Base-by-base conservation (phyloP, 23 tunicate genomes). In the Aplidium turbinatum region DNA sequence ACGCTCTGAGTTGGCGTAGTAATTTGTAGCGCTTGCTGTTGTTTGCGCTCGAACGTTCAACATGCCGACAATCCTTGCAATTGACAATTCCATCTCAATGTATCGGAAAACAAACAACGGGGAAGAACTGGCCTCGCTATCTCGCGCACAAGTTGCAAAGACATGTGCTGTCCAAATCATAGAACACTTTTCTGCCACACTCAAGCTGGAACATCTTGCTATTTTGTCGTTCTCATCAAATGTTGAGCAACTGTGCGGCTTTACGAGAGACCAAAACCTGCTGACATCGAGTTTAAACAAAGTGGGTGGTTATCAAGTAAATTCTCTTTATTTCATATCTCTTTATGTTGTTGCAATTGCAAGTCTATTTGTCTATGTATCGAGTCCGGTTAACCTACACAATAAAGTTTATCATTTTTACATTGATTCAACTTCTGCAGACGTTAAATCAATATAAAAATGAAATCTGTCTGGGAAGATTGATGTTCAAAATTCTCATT, bases 41-140 rank as follows among this genome's bases (percentile, higher is more conserved):
- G n/a, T n/a, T n/a, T n/a, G n/a, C n/a, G n/a, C n/a, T n/a, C n/a
- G n/a, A n/a, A n/a, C n/a, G 50, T 16, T 11, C 9, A 71, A 71
- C 26, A 89, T 89, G 96, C 89, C 89, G 4, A 70, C 87, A 0
- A 35, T 89, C 25, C 70, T 89, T 51, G 96, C 85, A 30, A 38
- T 89, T 39, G 96, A 89, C 52, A 35, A 70, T 54, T 89, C 96
- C 0, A 46, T 82, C 4, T 89, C 96, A 1, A 82, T 89, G 96
- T 50, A 77, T 31, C 72, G 76, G 13, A 4, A 4, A 3, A 27
- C 28, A 0, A 40, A 19, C 16, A 28, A n/a, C 20, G 26, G 16
- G 3, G 22, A 36, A 33, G 70, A 57, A 27, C 58, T 42, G 1
- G 16, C 21, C 18, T 38, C 58, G 38, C 1, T 50, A 26, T 68